Evolutionary conservation across 2,888 invertebrate genomes (phyloP), one percentile per base, ranked within the genome.

Genomic region (Phyllotreta cruciferae): DNA sequence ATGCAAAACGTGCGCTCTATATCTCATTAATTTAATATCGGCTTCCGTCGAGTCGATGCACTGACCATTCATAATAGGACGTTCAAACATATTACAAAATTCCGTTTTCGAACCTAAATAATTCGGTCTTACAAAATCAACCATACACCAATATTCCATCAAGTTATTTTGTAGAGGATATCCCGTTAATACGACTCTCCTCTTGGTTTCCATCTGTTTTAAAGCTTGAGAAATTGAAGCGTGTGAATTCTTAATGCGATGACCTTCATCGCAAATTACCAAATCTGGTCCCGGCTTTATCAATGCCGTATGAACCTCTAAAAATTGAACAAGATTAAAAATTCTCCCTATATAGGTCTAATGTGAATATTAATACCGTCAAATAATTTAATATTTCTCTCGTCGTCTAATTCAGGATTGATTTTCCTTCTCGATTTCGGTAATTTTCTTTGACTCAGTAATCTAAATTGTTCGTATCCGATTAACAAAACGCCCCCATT

Each of bases 91-190:
- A 79, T 98, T 97, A 76, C 93, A 92, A 80, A 99, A 99, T 81
- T 98, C 97, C 0, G 95, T 94, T 80, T 96, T 95, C 14, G 94
- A 94, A 63, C 98, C 99, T 41, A 99, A 86, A 81, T 96, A 98
- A 83, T 96, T 97, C 0, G 99, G 99, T 14, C 98, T 86, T 0
- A 98, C 98, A 82, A 98, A 99, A 79, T 99, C 98, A 0, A 98
- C 97, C 98, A 98, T 98, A 78, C 98, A 98, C 96, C 96, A 97
- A 80, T 97, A 97, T 78, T 95, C 96, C 60, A 96, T 83, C 11
- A 99, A 84, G 81, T 99, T 99, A 81, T 99, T 99, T 82, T 99
- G 99, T 8, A 99, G 84, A 0, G 99, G 99, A 83, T 98, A 98
- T 2, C 99, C 99, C 1, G 99, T 99, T 35, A 99, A 84, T 0